Percentiles rank a stretch among this genome's conserved stretches.
These are phyloP conservation scores for Bubo bubo DNA, from an alignment of 2,113 vertebrate genomes.

Conservation along the genomic window DNA sequence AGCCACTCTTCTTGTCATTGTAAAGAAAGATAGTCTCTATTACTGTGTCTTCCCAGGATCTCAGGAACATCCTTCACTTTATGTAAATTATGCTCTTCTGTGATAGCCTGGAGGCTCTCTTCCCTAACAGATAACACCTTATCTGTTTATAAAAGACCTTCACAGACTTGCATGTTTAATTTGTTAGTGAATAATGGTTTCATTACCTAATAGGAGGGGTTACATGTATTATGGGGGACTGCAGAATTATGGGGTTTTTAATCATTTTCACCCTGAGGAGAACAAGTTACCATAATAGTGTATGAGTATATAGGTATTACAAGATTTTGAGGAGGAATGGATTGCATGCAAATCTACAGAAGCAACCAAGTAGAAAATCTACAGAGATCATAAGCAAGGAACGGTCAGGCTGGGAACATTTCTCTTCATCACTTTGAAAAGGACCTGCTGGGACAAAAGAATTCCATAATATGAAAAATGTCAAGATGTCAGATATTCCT, in stretches of 20 bases:
- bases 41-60: background rate
- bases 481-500: background rate
- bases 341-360: background rate
- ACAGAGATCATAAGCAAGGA: background rate
- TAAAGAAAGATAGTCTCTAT: background rate
- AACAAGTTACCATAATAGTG: background rate
- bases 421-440: background rate
- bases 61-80: background rate
- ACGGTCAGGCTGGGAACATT: background rate
- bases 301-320: background rate
- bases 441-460: background rate
- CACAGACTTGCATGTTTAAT: background rate
- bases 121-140: background rate
- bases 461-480: background rate
- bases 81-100: background rate
- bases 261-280: background rate
- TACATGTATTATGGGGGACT: background rate
- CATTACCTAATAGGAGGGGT: background rate
- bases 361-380: background rate
- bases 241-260: background rate
- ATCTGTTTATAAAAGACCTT: background rate
- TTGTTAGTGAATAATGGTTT: slow-evolving; percentile 3
- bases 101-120: background rate
- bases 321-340: background rate
- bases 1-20: background rate